Evolutionary conservation across 2,113 vertebrate genomes (phyloP), one percentile per base, ranked within the genome.

Genomic region (Gorsachius goisagi): DNA sequence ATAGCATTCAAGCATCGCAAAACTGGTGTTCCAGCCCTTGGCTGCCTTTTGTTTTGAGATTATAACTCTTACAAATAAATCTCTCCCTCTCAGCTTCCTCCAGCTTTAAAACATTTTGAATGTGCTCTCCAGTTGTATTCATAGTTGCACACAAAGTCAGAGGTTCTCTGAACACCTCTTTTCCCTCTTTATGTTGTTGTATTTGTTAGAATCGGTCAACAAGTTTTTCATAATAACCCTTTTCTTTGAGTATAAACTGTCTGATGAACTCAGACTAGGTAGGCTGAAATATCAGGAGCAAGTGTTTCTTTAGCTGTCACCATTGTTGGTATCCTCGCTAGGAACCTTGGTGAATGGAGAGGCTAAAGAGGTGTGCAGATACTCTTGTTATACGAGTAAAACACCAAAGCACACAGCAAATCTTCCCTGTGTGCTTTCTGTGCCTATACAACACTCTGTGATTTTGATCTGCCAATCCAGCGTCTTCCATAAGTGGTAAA

Each of bases 41-140:
- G 9, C 49, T 85, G 66, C 19, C 53, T 94, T 90, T 92, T 69
- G 32, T 76, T 92, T 85, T 81, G 56, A 76, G 58, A 82, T 84
- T 75, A 27, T 18, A 89, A 66, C 37, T 69, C 37, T 58, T 12
- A 84, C 10, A 87, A 86, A 78, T 60, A 89, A 67, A 53, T 87
- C 24, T 89, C 32, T 80, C 28, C 37, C 53, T 75, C 32, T 62
- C 68, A 52, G 24, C 13, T 47, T 92, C 53, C 50, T 74, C 15
- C 24, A 86, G 59, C 37, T 74, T 81, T 73, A 76, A 82, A 89
- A 87, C 12, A 67, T 32, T 58, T 64, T 62, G n/a, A 89, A 47
- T 24, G 17, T 85, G 60, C 41, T 85, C 41, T 81, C 71, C 60
- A 79, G n/a, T 39, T 83, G 16, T 44, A 85, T 56, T 93, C 78